Base-by-base conservation (phyloP, 2,888 invertebrate species). In the Pristionchus exspectatus region DNA sequence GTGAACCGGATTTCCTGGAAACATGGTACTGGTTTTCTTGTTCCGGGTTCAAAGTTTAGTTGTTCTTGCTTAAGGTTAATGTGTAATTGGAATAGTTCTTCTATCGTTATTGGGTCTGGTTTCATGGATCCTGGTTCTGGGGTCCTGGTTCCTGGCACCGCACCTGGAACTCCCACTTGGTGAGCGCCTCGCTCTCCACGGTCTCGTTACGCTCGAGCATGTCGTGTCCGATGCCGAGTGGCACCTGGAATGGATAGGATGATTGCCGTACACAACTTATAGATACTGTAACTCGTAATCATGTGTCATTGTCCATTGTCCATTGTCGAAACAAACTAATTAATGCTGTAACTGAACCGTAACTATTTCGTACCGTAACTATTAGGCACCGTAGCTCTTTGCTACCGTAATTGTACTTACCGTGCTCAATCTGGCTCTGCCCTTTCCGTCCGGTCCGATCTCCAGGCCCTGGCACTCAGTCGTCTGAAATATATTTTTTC, bases 381-480 rank as follows among this genome's bases (percentile, higher is more conserved):
- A 44, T 44, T 44, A 5, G 44, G 44, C 9, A 44, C 44, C 44
- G 44, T 44, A 44, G 9, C 44, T 9, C 44, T 44, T 5, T 44
- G 44, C 38, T 38, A 38, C 38, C 38, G 3, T 59, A 66, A 7
- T 14, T 5, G 16, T 10, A 33, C 38, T 38, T 2, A 81, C 81
- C 50, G 24, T 81, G 81, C 27, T 81, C 16, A 81, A 12, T 10
- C 24, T 54, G 1, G 81, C 50, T 54, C 27, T 27, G n/a, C 88
- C 88, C 14, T 66, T 74, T 2, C 12, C 54, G n/a, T 88, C 56
- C 10, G 16, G 56, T 18, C 54, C 56, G 87, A 91, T 90, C 81
- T 91, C 91, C 59, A 91, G 83, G 14, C 91, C 91, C 63, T 89
- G 59, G 90, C 91, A 91, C 66, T 91, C 91, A 7, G 90, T 88